A percentile compares a stretch with the other conserved stretches of the same genome.
phyloP scores from a whole-genome alignment of 1,140 invertebrate genomes.

The Octopus bimaculoides region DNA sequence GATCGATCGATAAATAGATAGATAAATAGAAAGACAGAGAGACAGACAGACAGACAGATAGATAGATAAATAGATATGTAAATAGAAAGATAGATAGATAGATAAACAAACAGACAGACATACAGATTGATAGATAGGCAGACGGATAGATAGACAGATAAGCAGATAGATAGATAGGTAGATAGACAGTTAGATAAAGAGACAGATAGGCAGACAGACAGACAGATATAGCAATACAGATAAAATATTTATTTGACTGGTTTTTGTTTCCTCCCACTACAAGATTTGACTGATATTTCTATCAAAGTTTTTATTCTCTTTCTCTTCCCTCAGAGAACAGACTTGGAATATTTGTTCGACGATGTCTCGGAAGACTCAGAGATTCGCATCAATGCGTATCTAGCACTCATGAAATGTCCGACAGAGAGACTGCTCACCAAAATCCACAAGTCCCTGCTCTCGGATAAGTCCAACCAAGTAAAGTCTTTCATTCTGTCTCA shows the following conservation, averaged over 20 bases:
- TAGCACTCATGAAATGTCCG: slow-evolving; percentile 87
- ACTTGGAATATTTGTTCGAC: slow-evolving; percentile 65
- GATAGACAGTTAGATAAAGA: background rate
- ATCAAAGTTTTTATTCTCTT: background rate
- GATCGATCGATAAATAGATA: background rate
- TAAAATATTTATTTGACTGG: background rate
- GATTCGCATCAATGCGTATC: slow-evolving; percentile 81
- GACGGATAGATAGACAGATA: background rate
- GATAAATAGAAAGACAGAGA: background rate
- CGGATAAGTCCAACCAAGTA: slow-evolving; percentile 89
- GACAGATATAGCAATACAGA: background rate
- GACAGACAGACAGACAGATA: background rate
- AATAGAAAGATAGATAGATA: background rate
- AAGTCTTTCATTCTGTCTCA: slow-evolving; percentile 93
- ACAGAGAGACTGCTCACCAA: slow-evolving; percentile 70
- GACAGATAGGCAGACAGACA: background rate
- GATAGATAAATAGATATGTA: background rate
- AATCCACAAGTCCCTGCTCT: slow-evolving; percentile 68
- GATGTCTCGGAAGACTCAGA: slow-evolving; percentile 75
- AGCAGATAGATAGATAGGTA: background rate
- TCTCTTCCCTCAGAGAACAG: slow-evolving; percentile 38
- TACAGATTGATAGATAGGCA: background rate
- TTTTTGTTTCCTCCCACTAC: too few relatives aligned
- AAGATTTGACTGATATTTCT: too few relatives aligned
- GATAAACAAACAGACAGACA: background rate